These are phyloP conservation scores for Terrapene triunguis DNA, from an alignment of 2,113 vertebrate species.

Conservation along the genomic window DNA sequence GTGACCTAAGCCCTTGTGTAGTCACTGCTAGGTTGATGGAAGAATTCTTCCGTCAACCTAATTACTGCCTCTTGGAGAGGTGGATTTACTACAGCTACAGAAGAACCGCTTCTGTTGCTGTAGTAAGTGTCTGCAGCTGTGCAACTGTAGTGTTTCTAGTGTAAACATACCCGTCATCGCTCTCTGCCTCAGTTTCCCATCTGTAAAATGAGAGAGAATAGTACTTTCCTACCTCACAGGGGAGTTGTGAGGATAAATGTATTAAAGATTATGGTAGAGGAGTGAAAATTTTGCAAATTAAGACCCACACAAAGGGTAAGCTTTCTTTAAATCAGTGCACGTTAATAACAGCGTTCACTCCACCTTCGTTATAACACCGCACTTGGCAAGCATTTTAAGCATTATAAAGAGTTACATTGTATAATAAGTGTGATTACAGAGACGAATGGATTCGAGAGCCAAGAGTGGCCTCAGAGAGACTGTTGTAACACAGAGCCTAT, in stretches of 20 bases:
- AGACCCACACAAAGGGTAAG: slow-evolving; percentile 59
- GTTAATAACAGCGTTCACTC: slow-evolving; percentile 75
- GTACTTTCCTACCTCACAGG: not conserved
- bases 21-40: too few relatives aligned
- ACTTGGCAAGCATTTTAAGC: slow-evolving; percentile 74
- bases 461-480: slow-evolving; percentile 64
- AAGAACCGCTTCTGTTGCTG: not conserved
- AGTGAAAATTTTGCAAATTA: not conserved
- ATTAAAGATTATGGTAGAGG: slow-evolving; percentile 19
- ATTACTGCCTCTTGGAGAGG: not conserved
- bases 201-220: slow-evolving; percentile 65
- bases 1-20: not conserved
- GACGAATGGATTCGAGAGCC: slow-evolving; percentile 77
- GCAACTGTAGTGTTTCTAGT: not conserved
- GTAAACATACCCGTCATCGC: not conserved
- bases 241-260: slow-evolving; percentile 55
- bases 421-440: slow-evolving; percentile 78
- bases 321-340: slow-evolving; percentile 36
- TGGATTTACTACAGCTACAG: not conserved
- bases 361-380: slow-evolving; percentile 40
- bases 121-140: not conserved
- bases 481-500: slow-evolving; percentile 55
- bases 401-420: slow-evolving; percentile 67
- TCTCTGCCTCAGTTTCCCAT: slow-evolving; percentile 9
- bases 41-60: not conserved